Base-by-base conservation (phyloP, 2,888 invertebrate genomes). In the Idaea straminata region DNA sequence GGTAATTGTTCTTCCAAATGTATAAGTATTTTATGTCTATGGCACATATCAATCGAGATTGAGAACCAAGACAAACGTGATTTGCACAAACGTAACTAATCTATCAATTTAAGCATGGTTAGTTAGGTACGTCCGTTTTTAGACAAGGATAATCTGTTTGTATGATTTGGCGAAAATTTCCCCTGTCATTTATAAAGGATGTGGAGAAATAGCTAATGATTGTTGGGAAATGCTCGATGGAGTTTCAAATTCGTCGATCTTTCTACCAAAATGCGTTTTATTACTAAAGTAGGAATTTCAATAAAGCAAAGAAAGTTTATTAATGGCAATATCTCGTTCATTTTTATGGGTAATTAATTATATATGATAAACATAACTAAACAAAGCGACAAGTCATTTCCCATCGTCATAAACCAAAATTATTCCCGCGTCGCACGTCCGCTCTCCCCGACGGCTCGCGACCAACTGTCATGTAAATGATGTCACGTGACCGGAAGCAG, bases 401-500 rank as follows among this genome's bases (percentile, higher is more conserved):
- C 85, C 79, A 73, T 71, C 73, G 69, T 74, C 78, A 86, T 87
- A 86, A 88, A 86, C 84, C 82, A 84, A 83, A 83, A 81, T 71
- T 68, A 67, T 74, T 73, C 69, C 74, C 76, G 75, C 76, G 77
- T 77, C 75, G 74, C 76, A 81, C 87, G 88, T 86, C 87, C 81
- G 79, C 77, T 80, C 81, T 79, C 81, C 76, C 77, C 77, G 77
- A 75, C 80, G 83, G 80, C 82, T 77, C 76, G 77, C 79, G 74
- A 72, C 79, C 83, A 78, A 87, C 86, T 91, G 90, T 91, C 89
- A 92, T 90, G 91, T 89, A 90, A 91, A 92, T 91, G 89, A 87
- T 87, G 91, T 92, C 92, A 92, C 92, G 92, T 87, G 92, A 89
- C 92, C 91, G 92, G 92, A 92, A 87, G 88, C 83, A 83, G 88